These are phyloP conservation scores for Labeo calbasu DNA, from an alignment of 2,797 vertebrate genomes.

Conservation along the genomic window DNA sequence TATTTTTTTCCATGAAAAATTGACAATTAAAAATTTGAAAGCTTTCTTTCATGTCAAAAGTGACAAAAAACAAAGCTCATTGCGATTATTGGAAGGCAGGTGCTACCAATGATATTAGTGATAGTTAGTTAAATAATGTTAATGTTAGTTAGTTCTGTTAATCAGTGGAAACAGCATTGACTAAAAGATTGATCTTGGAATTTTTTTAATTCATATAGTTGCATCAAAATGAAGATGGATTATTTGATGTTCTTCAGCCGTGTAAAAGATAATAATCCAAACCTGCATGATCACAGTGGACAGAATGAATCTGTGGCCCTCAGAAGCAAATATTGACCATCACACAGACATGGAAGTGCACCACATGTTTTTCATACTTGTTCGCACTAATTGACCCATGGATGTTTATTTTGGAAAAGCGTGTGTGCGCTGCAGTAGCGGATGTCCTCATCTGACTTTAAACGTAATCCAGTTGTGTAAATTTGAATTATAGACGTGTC, in stretches of 20 bases:
- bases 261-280: neutral
- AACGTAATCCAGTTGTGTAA: neutral
- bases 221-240: neutral
- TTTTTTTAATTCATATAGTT: neutral
- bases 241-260: neutral
- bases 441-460: neutral
- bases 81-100: neutral
- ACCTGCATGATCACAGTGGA: neutral
- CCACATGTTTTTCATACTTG: neutral
- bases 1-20: neutral
- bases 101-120: neutral
- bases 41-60: neutral
- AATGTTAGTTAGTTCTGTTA: no score
- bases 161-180: neutral
- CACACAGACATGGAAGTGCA: neutral
- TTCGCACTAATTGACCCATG: neutral
- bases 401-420: neutral
- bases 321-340: neutral
- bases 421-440: neutral
- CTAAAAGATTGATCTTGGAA: neutral
- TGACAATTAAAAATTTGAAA: neutral
- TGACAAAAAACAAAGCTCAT: neutral
- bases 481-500: neutral
- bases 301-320: neutral
- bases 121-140: neutral